Conservation (phyloP, 1,140 invertebrate species). For the Brachionus rotundiformis region DNA sequence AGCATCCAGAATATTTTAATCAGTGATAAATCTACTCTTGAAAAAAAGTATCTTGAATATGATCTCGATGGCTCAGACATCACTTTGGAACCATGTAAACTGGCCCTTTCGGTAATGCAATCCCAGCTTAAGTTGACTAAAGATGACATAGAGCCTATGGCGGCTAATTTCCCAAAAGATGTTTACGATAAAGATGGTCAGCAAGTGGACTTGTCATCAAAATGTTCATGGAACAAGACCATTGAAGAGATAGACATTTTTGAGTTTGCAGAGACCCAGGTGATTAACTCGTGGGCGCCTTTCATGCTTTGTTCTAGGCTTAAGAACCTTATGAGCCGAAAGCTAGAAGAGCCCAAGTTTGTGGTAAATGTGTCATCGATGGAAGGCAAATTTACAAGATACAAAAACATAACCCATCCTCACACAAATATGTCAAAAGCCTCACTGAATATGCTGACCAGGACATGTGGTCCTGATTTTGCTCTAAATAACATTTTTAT, state of each 20-base stretch:
- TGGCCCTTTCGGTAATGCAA: not conserved
- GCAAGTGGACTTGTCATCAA: conserved; percentile 51
- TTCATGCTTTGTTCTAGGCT: conserved; percentile 53
- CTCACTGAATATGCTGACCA: conserved; percentile 54
- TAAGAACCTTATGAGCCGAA: conserved; percentile 50
- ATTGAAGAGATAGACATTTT: conserved; percentile 52
- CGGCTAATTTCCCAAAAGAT: not conserved
- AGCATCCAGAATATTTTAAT: not conserved
- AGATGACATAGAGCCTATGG: not conserved
- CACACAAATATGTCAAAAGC: conserved; percentile 55
- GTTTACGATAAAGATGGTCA: conserved; percentile 47
- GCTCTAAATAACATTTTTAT: conserved; percentile 49
- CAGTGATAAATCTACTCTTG: not conserved
- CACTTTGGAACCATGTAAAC: too few species aligned
- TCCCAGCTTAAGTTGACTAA: not conserved
- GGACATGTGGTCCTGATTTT: conserved; percentile 53
- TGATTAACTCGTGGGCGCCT: conserved; percentile 54
- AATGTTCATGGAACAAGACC: conserved; percentile 53
- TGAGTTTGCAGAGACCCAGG: conserved; percentile 53
- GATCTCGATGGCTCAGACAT: too few species aligned
- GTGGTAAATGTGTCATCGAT: conserved; percentile 54
- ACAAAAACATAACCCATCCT: conserved; percentile 53
- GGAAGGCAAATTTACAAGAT: conserved; percentile 54
- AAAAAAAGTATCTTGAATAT: not conserved
- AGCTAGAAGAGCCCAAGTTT: not conserved